phyloP scores from a whole-genome alignment of 2,888 invertebrate genomes.

The Piscicola geometra region DNA sequence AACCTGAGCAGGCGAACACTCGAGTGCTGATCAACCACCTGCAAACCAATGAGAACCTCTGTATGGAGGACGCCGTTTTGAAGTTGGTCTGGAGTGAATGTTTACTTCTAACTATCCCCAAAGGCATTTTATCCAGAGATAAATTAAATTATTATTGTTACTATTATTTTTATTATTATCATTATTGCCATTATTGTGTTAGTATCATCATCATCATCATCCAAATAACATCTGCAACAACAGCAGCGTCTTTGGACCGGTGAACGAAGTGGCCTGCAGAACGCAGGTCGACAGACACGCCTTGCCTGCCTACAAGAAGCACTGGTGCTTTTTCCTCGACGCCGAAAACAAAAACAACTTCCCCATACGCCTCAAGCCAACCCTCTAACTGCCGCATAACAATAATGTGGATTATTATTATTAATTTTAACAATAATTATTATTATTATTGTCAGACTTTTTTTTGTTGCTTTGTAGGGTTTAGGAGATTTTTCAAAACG shows the following conservation, averaged over 20 bases:
- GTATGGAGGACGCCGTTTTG: conserved; percentile 10
- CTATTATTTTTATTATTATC: no score
- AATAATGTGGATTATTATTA: no score
- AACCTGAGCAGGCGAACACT: background rate
- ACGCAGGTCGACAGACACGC: background rate
- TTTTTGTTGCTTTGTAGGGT: background rate
- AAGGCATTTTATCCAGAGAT: no score
- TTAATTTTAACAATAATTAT: background rate
- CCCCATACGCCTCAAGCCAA: background rate
- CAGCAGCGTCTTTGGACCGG: conserved; percentile 12
- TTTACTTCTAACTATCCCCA: no score
- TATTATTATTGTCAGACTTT: background rate
- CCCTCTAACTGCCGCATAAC: background rate
- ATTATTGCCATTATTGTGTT: background rate
- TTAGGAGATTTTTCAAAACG: no score
- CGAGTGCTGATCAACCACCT: conserved; percentile 16
- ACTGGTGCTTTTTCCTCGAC: conserved; percentile 29
- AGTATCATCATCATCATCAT: background rate
- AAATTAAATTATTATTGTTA: background rate
- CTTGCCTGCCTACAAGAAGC: background rate
- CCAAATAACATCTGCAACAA: no score
- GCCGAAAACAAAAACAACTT: background rate
- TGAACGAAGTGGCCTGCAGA: conserved; percentile 16
- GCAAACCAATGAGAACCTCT: conserved; percentile 17
- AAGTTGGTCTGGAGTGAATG: background rate